Base-by-base conservation (phyloP, 2,888 invertebrate genomes). In the Ethmia dodecea region DNA sequence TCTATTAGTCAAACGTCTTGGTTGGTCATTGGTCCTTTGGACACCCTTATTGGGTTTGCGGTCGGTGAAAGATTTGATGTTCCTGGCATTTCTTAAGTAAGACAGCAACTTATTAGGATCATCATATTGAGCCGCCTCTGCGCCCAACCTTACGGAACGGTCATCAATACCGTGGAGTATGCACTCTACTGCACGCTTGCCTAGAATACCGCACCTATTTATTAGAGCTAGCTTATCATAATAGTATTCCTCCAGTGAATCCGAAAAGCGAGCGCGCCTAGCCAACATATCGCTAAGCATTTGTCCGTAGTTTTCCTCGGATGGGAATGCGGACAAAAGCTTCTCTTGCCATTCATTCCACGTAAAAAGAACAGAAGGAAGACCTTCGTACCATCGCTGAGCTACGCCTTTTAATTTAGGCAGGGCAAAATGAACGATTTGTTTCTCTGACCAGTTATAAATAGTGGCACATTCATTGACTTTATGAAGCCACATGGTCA, bases 401-500 rank as follows among this genome's bases (percentile, higher is more conserved):
- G 33, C 33, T 5, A 27, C 16, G 8, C 33, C 33, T 5, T 8
- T 3, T 10, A 33, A 26, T 27, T 33, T 33, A 10, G 33, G 27
- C 15, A 33, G 10, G 2, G 33, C 33, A 26, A 16, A 33, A 26
- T 27, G 33, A 11, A 33, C 14, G 25, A 27, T 10, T 16, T 33
- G 33, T 10, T 10, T 26, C 5, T 33, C 26, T 3, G 15, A 10
- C 33, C 33, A 33, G 2, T 12, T 12, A 10, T 33, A 33, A 30
- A 9, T 18, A 18, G 10, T 5, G 5, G 18, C 18, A 18, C 18
- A 18, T 8, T 18, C 18, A 11, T 28, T 28, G 5, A 29, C 34
- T 35, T 29, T 35, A 20, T 35, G 34, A 4, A 35, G 14, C 34
- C 34, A 35, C 29, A 28, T 24, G 9, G n/a, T n/a, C n/a, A n/a